A percentile compares a stretch with the other conserved stretches of the same genome.
Conservation (phyloP, 2,888 invertebrate genomes). For the Synanthedon tipuliformis region DNA sequence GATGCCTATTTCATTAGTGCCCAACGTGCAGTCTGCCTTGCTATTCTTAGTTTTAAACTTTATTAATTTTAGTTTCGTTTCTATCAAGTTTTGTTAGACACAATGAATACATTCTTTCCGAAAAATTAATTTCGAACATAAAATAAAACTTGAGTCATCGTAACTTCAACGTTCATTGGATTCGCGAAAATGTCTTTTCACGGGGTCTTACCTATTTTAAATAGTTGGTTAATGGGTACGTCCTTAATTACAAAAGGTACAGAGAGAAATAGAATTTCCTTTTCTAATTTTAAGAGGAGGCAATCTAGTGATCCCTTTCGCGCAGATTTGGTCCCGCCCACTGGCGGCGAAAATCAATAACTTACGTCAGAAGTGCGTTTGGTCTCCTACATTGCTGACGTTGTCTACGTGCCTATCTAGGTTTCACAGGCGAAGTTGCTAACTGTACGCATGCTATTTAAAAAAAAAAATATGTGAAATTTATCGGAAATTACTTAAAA, state of each 20-base stretch:
- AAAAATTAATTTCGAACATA: neutral
- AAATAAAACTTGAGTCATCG: conserved; percentile 24
- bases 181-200: conserved; percentile 53
- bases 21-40: no score
- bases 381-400: conserved; percentile 60
- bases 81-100: no score
- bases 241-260: conserved; percentile 65
- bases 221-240: conserved; percentile 67
- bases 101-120: no score
- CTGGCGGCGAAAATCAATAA: conserved; percentile 68
- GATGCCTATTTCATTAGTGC: no score
- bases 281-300: conserved; percentile 63
- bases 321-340: conserved; percentile 63
- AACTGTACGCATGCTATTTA: no score
- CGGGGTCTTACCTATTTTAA: conserved; percentile 60
- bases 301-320: conserved; percentile 66
- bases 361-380: conserved; percentile 65
- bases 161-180: conserved; percentile 31
- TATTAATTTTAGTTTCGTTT: no score
- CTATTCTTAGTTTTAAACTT: no score
- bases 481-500: no score
- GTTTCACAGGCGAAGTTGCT: no score
- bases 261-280: conserved; percentile 55
- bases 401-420: conserved; percentile 11
- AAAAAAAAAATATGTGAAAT: no score